Evolutionary conservation across 2,797 vertebrate genomes (phyloP).

Genomic region (Orestias chungarensis): DNA sequence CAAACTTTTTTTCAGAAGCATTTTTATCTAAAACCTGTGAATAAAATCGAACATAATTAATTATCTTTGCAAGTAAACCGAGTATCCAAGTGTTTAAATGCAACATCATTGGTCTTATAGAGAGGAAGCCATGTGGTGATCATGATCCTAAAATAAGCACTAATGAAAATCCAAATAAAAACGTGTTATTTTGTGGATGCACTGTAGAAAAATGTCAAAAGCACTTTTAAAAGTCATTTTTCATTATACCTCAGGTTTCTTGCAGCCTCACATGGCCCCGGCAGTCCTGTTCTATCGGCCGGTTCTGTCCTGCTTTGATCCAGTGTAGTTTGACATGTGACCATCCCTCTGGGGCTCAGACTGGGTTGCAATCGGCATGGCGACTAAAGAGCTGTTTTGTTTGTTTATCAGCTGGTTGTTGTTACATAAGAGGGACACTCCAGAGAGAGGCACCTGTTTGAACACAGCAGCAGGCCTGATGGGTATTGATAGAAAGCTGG

Average conservation of each 20-base stretch:
- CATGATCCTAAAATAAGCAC: too few species aligned
- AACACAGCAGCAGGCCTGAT: constrained; percentile 26
- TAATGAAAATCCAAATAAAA: background rate
- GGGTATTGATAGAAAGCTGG: constrained; percentile 1
- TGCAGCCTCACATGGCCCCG: constrained; percentile 33
- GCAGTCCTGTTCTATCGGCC: constrained; percentile 5
- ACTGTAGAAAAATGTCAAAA: background rate
- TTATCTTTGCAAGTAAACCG: background rate
- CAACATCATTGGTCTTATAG: background rate
- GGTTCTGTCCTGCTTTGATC: constrained; percentile 24
- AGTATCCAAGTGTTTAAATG: background rate
- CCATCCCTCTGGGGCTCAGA: constrained; percentile 35
- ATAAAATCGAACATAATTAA: background rate
- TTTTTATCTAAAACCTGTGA: background rate
- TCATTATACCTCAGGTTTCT: constrained; percentile 17
- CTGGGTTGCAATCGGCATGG: constrained; percentile 23
- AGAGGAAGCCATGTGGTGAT: too few species aligned
- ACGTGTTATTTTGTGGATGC: background rate
- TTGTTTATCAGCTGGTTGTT: constrained; percentile 60
- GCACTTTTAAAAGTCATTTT: background rate
- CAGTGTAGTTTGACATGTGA: constrained; percentile 20
- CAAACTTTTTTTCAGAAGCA: background rate
- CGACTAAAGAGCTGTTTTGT: constrained; percentile 48
- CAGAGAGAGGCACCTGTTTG: constrained; percentile 46
- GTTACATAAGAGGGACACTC: constrained; percentile 61